Conservation (phyloP, 2,113 vertebrate genomes). For the Dasypus novemcinctus region DNA sequence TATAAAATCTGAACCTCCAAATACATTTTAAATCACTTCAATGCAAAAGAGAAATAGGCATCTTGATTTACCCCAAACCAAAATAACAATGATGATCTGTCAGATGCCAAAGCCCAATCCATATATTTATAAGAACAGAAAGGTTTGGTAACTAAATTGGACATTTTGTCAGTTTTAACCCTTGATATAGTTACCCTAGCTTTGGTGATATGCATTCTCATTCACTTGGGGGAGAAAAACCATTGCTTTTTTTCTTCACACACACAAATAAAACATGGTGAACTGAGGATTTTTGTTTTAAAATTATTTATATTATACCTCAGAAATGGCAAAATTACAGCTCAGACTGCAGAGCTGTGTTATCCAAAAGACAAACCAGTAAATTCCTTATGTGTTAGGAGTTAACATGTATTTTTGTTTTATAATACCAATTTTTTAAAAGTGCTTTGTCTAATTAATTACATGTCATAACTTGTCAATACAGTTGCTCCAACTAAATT, state of each 20-base stretch:
- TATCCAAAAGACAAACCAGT: conserved; percentile 22
- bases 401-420: conserved; percentile 30
- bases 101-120: conserved; percentile 9
- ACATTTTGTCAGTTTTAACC: conserved; percentile 18
- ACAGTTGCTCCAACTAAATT: not conserved
- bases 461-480: conserved; percentile 3
- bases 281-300: conserved; percentile 19
- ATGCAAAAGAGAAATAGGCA: not conserved
- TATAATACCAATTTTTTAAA: conserved; percentile 35
- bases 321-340: conserved; percentile 21
- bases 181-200: conserved; percentile 13
- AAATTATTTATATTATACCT: conserved; percentile 29
- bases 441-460: conserved; percentile 51
- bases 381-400: conserved; percentile 13
- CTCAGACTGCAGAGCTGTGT: not conserved
- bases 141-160: conserved; percentile 10
- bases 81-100: conserved; percentile 24
- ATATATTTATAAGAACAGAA: conserved; percentile 9
- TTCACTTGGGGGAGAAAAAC: conserved; percentile 11
- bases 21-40: conserved; percentile 40
- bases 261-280: not conserved
- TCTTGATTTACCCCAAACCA: conserved; percentile 21
- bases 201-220: not conserved
- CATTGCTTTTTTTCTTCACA: not conserved
- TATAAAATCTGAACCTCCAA: conserved; percentile 41